Conservation (phyloP, 2,888 invertebrate genomes). For the Melangyna quadrimaculata region DNA sequence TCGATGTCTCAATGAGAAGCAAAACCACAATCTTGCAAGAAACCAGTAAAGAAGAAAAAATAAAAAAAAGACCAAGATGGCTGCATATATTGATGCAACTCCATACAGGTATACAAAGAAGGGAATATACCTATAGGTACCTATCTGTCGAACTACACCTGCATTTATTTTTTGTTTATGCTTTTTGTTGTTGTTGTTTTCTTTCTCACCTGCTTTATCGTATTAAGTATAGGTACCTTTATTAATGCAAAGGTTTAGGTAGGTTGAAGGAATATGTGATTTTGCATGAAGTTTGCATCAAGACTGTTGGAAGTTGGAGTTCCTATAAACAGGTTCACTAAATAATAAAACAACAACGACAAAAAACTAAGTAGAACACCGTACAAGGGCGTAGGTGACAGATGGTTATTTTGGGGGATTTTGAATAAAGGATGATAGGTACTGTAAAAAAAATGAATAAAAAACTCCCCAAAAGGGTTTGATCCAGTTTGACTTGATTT, state of each 20-base stretch:
- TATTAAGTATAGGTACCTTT: constrained; percentile 25
- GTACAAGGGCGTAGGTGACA: constrained; percentile 44
- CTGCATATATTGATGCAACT: not conserved
- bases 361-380: not conserved
- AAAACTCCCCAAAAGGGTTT: not conserved
- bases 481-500: not conserved
- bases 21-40: constrained; percentile 41
- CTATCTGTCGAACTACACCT: constrained; percentile 36
- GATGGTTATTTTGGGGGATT: constrained; percentile 30
- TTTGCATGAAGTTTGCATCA: constrained; percentile 6
- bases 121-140: constrained; percentile 17
- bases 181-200: constrained; percentile 21
- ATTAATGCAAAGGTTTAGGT: not conserved
- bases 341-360: not conserved
- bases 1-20: constrained; percentile 11
- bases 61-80: not conserved
- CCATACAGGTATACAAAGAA: not conserved
- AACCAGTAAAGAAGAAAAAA: constrained; percentile 1
- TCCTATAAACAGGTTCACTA: constrained; percentile 14
- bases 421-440: not conserved
- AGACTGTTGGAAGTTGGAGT: constrained; percentile 25
- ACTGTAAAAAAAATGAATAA: not conserved
- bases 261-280: not conserved
- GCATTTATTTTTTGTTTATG: constrained; percentile 43
- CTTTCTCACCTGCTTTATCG: constrained; percentile 54